These are phyloP conservation scores for Syndactyla subalaris DNA, from an alignment of 2,797 vertebrate genomes.

Conservation along the genomic window DNA sequence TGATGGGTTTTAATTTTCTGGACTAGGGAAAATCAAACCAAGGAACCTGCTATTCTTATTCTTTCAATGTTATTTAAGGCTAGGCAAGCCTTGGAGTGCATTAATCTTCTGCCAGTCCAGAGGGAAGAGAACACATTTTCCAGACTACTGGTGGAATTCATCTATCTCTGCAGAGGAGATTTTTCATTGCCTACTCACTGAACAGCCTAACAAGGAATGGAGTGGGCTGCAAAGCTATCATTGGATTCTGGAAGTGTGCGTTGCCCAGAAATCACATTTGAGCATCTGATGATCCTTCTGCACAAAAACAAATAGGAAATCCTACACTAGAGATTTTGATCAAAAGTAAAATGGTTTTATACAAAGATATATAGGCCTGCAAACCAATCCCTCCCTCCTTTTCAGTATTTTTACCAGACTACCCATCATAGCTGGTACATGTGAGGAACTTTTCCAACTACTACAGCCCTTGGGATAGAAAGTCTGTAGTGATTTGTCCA, in stretches of 20 bases:
- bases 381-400: background rate
- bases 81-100: constrained; percentile 22
- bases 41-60: background rate
- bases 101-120: constrained; percentile 56
- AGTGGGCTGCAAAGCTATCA: constrained; percentile 35
- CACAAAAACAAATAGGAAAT: background rate
- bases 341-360: constrained; percentile 20
- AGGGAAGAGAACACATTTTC: constrained; percentile 57
- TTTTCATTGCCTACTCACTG: constrained; percentile 62
- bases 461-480: background rate
- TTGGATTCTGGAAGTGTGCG: constrained; percentile 29
- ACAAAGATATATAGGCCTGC: background rate
- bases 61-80: constrained; percentile 44
- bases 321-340: background rate
- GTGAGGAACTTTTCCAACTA: background rate
- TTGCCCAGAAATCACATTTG: constrained; percentile 42
- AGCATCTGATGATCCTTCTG: constrained; percentile 25
- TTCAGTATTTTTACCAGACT: background rate
- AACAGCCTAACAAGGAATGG: constrained; percentile 41
- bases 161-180: constrained; percentile 54
- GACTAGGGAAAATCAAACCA: background rate
- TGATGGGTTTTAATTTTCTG: background rate
- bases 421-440: background rate
- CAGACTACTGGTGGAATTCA: constrained; percentile 59
- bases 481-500: background rate